phyloP scores from a whole-genome alignment of 2,888 invertebrate species.

The Ephialtes manifestator region DNA sequence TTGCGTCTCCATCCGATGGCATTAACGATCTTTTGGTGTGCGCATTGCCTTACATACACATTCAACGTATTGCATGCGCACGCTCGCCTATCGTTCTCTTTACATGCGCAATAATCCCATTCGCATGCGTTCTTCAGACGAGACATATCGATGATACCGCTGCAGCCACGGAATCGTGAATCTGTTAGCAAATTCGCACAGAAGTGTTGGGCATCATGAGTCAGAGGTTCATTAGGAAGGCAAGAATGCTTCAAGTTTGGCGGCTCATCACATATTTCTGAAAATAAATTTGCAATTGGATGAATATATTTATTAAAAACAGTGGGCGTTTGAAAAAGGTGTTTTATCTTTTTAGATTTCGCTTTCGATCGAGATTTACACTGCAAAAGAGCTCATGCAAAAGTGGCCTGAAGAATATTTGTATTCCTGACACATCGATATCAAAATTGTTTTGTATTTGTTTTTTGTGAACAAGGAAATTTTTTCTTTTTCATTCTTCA shows the following conservation, averaged over 20 bases:
- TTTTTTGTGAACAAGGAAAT: too few species aligned
- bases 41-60: conserved; percentile 93
- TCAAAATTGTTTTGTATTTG: too few species aligned
- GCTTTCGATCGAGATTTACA: too few species aligned
- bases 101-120: conserved; percentile 93
- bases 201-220: conserved; percentile 87
- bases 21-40: conserved; percentile 88
- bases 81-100: conserved; percentile 85
- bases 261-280: conserved; percentile 88
- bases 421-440: too few species aligned
- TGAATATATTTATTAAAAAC: background rate
- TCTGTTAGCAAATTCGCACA: conserved; percentile 90
- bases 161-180: conserved; percentile 89
- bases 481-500: too few species aligned
- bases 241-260: conserved; percentile 87
- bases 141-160: conserved; percentile 89
- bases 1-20: conserved; percentile 92
- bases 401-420: too few species aligned
- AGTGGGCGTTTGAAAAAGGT: too few species aligned
- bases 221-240: conserved; percentile 81
- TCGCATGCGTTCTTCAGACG: conserved; percentile 91
- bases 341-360: too few species aligned
- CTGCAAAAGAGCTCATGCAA: too few species aligned
- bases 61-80: conserved; percentile 93
- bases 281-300: conserved; percentile 68